phyloP scores from a whole-genome alignment of 1,140 invertebrate species.

The Pogonognathellus flavescens region DNA sequence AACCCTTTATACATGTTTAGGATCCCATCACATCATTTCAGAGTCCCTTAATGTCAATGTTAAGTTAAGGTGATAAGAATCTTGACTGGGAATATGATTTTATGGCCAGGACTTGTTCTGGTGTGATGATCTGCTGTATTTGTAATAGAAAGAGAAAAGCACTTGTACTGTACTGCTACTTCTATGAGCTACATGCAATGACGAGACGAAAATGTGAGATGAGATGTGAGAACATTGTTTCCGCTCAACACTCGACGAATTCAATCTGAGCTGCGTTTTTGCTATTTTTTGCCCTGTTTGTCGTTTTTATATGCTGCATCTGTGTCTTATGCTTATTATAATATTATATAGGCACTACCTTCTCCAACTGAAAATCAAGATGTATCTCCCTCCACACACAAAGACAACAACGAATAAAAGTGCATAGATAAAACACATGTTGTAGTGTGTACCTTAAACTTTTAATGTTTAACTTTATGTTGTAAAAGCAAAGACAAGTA shows the following conservation, averaged over 20 bases:
- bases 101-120: neutral
- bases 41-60: conserved; percentile 4
- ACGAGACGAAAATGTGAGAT: neutral
- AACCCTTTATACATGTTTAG: neutral
- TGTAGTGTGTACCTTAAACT: no score
- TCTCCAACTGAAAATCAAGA: no score
- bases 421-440: no score
- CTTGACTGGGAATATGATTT: neutral
- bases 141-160: neutral
- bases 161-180: neutral
- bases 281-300: conserved; percentile 20
- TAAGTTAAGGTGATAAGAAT: neutral
- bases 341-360: no score
- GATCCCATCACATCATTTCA: neutral
- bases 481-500: no score
- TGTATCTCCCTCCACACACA: no score
- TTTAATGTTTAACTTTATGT: no score
- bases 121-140: neutral
- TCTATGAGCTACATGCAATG: neutral
- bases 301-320: neutral
- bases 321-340: no score
- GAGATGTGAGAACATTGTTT: conserved; percentile 37
- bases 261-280: neutral
- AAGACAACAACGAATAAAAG: no score
- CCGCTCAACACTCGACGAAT: conserved; percentile 28